phyloP scores from a whole-genome alignment of 2,888 invertebrate genomes.

The Colletes collaris region DNA sequence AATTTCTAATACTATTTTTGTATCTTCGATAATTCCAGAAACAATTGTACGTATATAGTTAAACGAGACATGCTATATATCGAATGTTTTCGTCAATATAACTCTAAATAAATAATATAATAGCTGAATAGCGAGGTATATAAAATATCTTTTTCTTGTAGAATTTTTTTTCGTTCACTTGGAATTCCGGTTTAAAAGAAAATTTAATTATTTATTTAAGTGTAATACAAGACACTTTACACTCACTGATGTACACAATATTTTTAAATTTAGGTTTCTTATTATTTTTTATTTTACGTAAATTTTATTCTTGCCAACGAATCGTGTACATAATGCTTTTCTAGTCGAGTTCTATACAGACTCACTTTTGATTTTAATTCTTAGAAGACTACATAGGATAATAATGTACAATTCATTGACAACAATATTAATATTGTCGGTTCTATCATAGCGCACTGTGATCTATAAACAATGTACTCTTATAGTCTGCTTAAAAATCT shows the following conservation, averaged over 20 bases:
- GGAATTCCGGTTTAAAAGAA: too few species aligned
- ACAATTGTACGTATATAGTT: too few species aligned
- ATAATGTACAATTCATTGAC: not conserved
- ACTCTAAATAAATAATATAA: too few species aligned
- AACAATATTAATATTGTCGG: not conserved
- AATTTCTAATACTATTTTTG: too few species aligned
- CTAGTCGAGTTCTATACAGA: not conserved
- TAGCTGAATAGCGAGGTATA: too few species aligned
- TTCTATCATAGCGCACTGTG: slow-evolving; percentile 21
- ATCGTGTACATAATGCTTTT: not conserved
- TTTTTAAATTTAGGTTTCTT: not conserved
- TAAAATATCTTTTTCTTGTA: too few species aligned
- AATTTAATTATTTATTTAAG: too few species aligned
- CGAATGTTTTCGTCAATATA: too few species aligned
- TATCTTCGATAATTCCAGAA: too few species aligned
- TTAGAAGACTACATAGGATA: not conserved
- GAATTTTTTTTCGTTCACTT: too few species aligned
- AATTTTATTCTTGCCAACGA: not conserved
- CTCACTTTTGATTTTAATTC: not conserved
- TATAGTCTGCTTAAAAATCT: not conserved
- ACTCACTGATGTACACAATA: not conserved
- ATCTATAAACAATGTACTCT: slow-evolving; percentile 1
- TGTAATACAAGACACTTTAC: not conserved
- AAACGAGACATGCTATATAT: too few species aligned
- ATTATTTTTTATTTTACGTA: not conserved